Base-by-base conservation (phyloP, 2,113 vertebrate genomes). In the Phoenicopterus ruber region DNA sequence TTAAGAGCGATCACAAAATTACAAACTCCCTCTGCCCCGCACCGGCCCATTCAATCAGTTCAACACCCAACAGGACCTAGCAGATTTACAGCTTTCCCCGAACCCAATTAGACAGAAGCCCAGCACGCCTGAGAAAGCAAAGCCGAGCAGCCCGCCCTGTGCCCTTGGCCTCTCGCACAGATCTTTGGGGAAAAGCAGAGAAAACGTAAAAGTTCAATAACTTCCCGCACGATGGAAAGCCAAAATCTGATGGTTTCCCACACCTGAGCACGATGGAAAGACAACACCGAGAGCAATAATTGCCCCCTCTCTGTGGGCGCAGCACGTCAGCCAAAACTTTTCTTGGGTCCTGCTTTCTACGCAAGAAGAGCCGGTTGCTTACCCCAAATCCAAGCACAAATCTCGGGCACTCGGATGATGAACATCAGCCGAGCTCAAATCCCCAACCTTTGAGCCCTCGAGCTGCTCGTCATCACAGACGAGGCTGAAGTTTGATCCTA, bases 331-430 rank as follows among this genome's bases (percentile, higher is more conserved):
- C 17, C 72, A 8, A 50, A 70, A 24, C 16, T 38, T 34, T 10
- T 42, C 58, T 34, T 34, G n/a, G 28, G 34, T 55, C 17, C 7
- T 36, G 73, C 44, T 29, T 28, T 50, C 22, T 61, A 32, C 29
- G 5, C 9, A 17, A 40, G 44, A 66, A 61, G 24, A 47, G 58
- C 4, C 0, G 0, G 26, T 38, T 22, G 17, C 40, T 91, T 7
- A 24, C 6, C 47, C 24, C 18, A 63, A 31, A 78, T 59, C 47
- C 52, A 54, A 71, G 21, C 52, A n/a, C 63, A 63, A 73, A 20
- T 34, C 58, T 31, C 0, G 1, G 12, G 20, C 15, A 4, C 19
- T 9, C 0, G 3, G 66, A 24, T 40, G 38, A 29, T 17, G 44
- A 32, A 46, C 15, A 18, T 17, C n/a, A 47, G 34, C 46, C 6